Percentiles rank a stretch among this genome's conserved stretches.
Evolutionary conservation across 2,888 invertebrate genomes (phyloP).

Genomic region (Sarcophaga carnaria): DNA sequence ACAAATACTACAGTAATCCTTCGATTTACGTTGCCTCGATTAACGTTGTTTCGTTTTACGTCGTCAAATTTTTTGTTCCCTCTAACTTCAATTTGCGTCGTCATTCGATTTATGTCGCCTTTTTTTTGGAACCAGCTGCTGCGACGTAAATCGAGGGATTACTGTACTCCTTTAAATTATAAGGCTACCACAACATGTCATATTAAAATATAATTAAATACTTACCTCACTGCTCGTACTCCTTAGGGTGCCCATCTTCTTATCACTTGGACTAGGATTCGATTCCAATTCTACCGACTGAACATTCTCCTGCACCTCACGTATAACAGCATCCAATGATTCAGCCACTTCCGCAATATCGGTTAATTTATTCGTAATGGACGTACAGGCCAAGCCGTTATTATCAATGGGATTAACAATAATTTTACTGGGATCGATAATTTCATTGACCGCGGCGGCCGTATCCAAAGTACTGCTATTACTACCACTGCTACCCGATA

Average conservation of each 20-base stretch:
- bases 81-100: no score
- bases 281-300: constrained; percentile 72
- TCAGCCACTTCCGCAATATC: constrained; percentile 87
- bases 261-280: constrained; percentile 73
- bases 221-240: constrained; percentile 76
- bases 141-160: no score
- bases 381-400: constrained; percentile 86
- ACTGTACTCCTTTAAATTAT: no score
- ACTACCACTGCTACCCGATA: constrained; percentile 73
- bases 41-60: no score
- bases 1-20: no score
- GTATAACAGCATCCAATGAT: constrained; percentile 85
- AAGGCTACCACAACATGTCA: not conserved
- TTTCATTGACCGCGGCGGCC: constrained; percentile 47
- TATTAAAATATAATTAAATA: not conserved
- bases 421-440: constrained; percentile 66
- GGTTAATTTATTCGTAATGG: constrained; percentile 85
- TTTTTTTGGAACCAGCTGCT: no score
- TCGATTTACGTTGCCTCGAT: no score
- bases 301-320: constrained; percentile 81
- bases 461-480: constrained; percentile 68
- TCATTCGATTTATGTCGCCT: no score
- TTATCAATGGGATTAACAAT: constrained; percentile 79
- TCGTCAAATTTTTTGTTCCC: no score
- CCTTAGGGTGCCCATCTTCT: constrained; percentile 75